A percentile compares a stretch with the other conserved stretches of the same genome.
phyloP scores from a whole-genome alignment of 2,797 vertebrate genomes.

The Pipistrellus kuhlii region DNA sequence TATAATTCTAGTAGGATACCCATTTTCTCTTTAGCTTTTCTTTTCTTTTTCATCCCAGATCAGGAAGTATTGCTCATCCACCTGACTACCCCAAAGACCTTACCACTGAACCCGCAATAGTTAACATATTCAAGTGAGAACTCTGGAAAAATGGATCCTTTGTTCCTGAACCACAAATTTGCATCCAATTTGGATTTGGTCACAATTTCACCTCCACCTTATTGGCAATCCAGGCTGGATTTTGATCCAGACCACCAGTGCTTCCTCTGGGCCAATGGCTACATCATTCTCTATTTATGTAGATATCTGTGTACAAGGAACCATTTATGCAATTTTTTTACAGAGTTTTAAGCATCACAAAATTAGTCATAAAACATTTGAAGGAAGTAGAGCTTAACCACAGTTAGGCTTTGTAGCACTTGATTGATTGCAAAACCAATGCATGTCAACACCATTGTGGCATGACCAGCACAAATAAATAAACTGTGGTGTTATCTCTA shows the following conservation, averaged over 20 bases:
- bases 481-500: background rate
- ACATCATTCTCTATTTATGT: background rate
- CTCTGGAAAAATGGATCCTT: background rate
- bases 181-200: background rate
- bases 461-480: background rate
- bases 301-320: background rate
- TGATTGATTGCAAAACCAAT: background rate
- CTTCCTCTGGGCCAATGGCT: background rate
- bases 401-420: background rate
- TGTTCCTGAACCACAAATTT: background rate
- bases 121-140: background rate
- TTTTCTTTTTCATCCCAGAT: background rate
- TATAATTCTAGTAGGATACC: background rate
- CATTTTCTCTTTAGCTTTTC: background rate
- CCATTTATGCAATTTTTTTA: background rate
- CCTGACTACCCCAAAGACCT: background rate
- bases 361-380: background rate
- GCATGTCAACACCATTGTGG: background rate
- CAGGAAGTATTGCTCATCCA: background rate
- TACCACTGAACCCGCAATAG: background rate
- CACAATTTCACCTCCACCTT: background rate
- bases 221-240: background rate
- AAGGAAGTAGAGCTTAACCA: slow-evolving; percentile 18
- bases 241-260: background rate
- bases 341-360: background rate